Percentiles rank a stretch among this genome's conserved stretches.
Conservation (phyloP, 1,140 invertebrate species). For the Saccostrea glomerata region DNA sequence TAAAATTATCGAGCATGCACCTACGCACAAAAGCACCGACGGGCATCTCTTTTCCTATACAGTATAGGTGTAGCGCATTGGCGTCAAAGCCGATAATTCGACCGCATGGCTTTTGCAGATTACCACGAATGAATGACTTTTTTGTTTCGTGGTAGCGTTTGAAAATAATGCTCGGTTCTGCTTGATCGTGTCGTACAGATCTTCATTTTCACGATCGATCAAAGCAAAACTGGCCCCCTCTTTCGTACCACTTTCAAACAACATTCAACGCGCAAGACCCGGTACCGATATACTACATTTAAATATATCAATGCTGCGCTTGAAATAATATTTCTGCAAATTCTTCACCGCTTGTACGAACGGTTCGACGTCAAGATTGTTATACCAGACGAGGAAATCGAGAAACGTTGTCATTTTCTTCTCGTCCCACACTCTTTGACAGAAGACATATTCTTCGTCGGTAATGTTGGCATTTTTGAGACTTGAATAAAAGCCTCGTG, state of each 20-base stretch:
- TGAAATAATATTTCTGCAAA: constrained; percentile 52
- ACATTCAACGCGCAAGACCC: constrained; percentile 53
- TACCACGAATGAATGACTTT: constrained; percentile 44
- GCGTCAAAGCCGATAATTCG: constrained; percentile 48
- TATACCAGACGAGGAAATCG: constrained; percentile 63
- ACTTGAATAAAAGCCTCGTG: constrained; percentile 50
- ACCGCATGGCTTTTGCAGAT: constrained; percentile 37
- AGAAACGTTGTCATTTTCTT: constrained; percentile 50
- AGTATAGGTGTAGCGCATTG: constrained; percentile 46
- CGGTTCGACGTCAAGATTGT: constrained; percentile 57
- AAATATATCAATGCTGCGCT: constrained; percentile 56
- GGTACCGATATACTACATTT: constrained; percentile 58
- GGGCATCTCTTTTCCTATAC: constrained; percentile 56
- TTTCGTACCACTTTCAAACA: constrained; percentile 53
- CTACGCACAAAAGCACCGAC: constrained; percentile 54
- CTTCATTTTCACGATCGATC: constrained; percentile 50
- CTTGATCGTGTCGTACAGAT: constrained; percentile 57
- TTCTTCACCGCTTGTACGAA: constrained; percentile 61
- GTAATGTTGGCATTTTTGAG: constrained; percentile 51
- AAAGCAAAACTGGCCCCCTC: constrained; percentile 46
- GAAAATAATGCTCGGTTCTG: constrained; percentile 57
- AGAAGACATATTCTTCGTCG: constrained; percentile 54
- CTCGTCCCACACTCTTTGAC: constrained; percentile 57
- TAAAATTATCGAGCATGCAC: constrained; percentile 17
- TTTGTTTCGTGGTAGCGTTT: constrained; percentile 56